Conservation (phyloP, 1,140 invertebrate genomes). For the Leucophenga varia region DNA sequence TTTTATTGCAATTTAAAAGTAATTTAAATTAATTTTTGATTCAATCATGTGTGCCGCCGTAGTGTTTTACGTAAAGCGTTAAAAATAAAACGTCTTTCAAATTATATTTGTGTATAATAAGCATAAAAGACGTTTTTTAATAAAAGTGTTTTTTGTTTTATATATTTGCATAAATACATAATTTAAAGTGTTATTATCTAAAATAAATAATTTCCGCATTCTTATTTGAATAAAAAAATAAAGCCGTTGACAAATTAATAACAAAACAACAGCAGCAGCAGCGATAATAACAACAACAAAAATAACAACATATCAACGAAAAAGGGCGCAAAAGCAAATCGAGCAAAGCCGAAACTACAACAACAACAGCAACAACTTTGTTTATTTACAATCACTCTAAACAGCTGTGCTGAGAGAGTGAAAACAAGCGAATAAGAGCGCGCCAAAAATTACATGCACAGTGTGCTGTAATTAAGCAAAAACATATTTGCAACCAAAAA, state of each 20-base stretch:
- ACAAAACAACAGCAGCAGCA: conserved; percentile 17
- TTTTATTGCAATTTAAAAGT: background rate
- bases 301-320: no score
- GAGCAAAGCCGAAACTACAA: conserved; percentile 23
- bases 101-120: conserved; percentile 7
- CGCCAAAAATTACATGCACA: conserved; percentile 10
- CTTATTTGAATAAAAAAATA: conserved; percentile 21
- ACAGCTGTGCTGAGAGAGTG: conserved; percentile 31
- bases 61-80: background rate
- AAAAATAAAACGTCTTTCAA: conserved; percentile 15
- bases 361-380: no score
- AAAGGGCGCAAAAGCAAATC: conserved; percentile 17
- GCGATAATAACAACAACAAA: conserved; percentile 1
- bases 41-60: background rate
- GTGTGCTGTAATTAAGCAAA: no score
- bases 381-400: no score
- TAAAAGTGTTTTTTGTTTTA: no score
- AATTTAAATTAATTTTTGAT: conserved; percentile 1
- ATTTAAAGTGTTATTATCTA: conserved; percentile 20
- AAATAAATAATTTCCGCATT: conserved; percentile 26
- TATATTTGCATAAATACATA: conserved; percentile 27
- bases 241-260: background rate
- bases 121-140: no score
- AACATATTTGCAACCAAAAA: background rate
- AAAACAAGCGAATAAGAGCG: conserved; percentile 5